These are phyloP conservation scores for Podarcis lilfordi DNA, from an alignment of 2,797 vertebrate species.

Conservation along the genomic window DNA sequence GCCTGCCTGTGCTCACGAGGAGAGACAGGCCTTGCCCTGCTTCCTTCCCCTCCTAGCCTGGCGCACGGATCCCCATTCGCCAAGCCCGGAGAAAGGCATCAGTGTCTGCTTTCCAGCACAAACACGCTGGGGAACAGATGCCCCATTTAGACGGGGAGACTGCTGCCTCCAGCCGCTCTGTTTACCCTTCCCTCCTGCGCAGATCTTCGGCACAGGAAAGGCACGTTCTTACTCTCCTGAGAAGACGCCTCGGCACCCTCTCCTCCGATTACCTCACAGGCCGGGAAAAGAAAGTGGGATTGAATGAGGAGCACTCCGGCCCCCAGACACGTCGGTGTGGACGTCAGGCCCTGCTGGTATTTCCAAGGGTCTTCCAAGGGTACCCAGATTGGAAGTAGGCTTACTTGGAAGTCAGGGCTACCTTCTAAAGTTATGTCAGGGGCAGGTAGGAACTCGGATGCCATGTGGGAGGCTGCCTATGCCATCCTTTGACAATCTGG, in stretches of 20 bases:
- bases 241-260: background rate
- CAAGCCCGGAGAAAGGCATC: background rate
- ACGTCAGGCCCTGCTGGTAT: background rate
- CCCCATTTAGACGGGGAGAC: background rate
- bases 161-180: background rate
- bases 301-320: rapidly evolving
- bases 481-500: too few relatives aligned
- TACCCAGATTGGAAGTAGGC: background rate
- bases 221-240: background rate
- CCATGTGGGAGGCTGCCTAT: background rate
- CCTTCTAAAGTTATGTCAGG: background rate
- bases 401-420: background rate
- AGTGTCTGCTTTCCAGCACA: background rate
- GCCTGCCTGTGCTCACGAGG: too few relatives aligned
- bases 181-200: background rate
- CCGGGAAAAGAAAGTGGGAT: background rate
- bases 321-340: too few relatives aligned
- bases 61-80: too few relatives aligned
- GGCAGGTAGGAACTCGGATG: too few relatives aligned
- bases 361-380: background rate
- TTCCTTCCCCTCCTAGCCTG: background rate
- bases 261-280: background rate
- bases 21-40: background rate
- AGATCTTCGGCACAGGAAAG: background rate
- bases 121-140: background rate